A percentile compares a stretch with the other conserved stretches of the same genome.
Conservation (phyloP, 2,113 vertebrate genomes). For the Pteruthius melanotis region DNA sequence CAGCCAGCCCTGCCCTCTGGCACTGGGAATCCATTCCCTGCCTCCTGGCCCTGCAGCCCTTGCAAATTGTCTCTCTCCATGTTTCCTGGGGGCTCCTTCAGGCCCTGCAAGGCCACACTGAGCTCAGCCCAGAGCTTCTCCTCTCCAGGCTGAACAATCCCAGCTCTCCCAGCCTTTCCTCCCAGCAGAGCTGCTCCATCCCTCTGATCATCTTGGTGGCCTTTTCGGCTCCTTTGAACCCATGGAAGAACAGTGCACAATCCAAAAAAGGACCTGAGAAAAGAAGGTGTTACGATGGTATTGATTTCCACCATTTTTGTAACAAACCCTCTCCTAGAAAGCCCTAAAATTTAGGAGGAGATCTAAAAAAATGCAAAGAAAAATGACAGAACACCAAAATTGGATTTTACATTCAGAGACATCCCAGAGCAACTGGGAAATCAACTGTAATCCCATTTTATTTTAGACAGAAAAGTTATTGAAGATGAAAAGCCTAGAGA, state of each 20-base stretch:
- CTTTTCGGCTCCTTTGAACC: background rate
- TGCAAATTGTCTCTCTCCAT: too few relatives aligned
- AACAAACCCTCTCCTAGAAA: background rate
- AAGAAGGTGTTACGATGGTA: background rate
- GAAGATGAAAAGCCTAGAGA: background rate
- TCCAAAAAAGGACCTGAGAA: background rate
- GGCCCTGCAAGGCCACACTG: too few relatives aligned
- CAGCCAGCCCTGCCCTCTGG: too few relatives aligned
- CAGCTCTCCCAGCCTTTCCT: background rate
- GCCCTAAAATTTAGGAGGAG: background rate
- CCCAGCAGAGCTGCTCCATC: background rate
- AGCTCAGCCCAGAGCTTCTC: too few relatives aligned
- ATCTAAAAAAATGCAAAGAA: background rate
- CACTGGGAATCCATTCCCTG: too few relatives aligned
- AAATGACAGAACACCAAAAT: background rate
- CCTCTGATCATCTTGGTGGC: background rate
- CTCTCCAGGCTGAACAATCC: too few relatives aligned
- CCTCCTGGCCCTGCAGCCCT: too few relatives aligned
- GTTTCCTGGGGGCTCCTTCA: too few relatives aligned
- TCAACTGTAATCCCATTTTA: background rate
- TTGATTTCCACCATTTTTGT: background rate
- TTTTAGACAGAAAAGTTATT: background rate
- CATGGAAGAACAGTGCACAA: background rate
- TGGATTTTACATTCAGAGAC: background rate
- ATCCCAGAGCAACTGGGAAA: background rate